These are phyloP conservation scores for Protonemura montana DNA, from an alignment of 2,888 invertebrate genomes.

Conservation along the genomic window DNA sequence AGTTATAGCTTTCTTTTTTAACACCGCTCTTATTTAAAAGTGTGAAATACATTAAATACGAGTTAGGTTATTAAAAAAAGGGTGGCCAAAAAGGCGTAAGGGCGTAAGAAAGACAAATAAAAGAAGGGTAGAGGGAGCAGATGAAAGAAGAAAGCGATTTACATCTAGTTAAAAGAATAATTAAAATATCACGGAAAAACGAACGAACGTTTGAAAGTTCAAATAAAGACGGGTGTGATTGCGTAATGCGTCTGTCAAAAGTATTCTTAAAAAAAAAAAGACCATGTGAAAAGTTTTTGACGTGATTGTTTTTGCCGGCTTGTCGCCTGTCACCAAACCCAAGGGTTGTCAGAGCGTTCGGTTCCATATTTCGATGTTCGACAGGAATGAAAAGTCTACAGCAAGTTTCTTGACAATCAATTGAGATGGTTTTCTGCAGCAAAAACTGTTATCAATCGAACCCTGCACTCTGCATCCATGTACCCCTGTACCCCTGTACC, in stretches of 20 bases:
- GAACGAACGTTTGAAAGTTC: conserved; percentile 25
- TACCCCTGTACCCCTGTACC: too few species aligned
- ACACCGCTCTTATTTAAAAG: conserved; percentile 41
- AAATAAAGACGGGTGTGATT: conserved; percentile 22
- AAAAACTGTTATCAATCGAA: too few species aligned
- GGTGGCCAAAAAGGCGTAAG: conserved; percentile 46
- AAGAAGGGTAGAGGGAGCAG: conserved; percentile 39
- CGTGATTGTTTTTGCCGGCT: not conserved
- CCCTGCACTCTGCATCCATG: too few species aligned
- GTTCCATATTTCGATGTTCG: too few species aligned
- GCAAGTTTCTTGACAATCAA: too few species aligned
- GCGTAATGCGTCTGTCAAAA: conserved; percentile 33
- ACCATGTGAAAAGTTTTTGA: conserved; percentile 26
- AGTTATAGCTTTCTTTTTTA: conserved; percentile 14
- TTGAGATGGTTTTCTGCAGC: too few species aligned
- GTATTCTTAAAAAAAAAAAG: conserved; percentile 20
- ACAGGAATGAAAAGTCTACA: too few species aligned
- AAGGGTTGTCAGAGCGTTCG: too few species aligned
- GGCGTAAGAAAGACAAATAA: conserved; percentile 43
- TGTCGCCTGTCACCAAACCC: too few species aligned
- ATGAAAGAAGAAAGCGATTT: conserved; percentile 46
- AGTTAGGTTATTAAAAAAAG: conserved; percentile 44
- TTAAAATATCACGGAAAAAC: conserved; percentile 48
- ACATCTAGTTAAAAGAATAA: conserved; percentile 50
- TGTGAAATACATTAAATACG: conserved; percentile 43